Evolutionary conservation across 2,888 invertebrate genomes (phyloP).

Genomic region (Lypha dubia): DNA sequence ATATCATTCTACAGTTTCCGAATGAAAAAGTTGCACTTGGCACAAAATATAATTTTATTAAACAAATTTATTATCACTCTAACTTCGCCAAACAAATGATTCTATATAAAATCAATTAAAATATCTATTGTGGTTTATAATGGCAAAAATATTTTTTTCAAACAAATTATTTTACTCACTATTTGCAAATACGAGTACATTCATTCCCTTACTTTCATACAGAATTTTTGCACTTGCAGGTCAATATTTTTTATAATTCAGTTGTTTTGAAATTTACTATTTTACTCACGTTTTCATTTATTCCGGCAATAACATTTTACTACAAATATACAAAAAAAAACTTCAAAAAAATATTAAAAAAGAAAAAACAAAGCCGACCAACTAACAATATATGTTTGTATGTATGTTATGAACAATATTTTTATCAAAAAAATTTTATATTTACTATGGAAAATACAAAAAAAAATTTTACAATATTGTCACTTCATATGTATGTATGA

Average conservation of each 20-base stretch:
- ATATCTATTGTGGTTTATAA: neutral
- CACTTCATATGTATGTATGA: constrained; percentile 49
- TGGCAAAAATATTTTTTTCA: neutral
- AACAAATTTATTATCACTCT: no score
- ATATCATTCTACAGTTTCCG: no score
- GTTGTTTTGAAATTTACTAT: constrained; percentile 32
- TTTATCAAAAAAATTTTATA: constrained; percentile 27
- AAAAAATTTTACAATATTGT: neutral
- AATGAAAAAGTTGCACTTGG: no score
- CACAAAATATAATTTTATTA: no score
- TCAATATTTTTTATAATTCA: constrained; percentile 8
- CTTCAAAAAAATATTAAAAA: neutral
- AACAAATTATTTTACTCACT: neutral
- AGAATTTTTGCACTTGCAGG: constrained; percentile 15
- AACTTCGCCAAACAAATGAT: neutral
- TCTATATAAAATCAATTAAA: constrained; percentile 9
- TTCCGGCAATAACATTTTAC: constrained; percentile 40
- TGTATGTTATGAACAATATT: neutral
- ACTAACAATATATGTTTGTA: constrained; percentile 15
- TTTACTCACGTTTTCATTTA: constrained; percentile 48
- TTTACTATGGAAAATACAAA: constrained; percentile 8
- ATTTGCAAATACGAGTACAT: neutral
- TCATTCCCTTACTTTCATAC: neutral
- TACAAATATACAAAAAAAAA: constrained; percentile 10
- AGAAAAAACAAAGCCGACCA: constrained; percentile 30